Evolutionary conservation across 2,113 vertebrate species (phyloP).

Genomic region (Bothrops jararaca): DNA sequence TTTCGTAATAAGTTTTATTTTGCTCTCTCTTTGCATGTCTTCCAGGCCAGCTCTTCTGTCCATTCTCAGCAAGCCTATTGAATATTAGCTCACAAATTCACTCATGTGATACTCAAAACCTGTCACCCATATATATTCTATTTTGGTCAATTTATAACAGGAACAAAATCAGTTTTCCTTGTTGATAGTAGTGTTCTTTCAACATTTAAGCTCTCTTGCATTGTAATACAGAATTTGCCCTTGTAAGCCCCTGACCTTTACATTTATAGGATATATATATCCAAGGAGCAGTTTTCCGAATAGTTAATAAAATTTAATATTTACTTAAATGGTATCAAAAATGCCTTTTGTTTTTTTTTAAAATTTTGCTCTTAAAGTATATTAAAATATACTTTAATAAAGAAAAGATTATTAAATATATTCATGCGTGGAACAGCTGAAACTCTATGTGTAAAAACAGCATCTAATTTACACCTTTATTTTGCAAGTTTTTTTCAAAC

Average conservation of each 20-base stretch:
- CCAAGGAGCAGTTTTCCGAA: neutral
- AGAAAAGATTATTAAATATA: neutral
- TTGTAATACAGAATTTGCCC: neutral
- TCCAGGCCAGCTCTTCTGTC: neutral
- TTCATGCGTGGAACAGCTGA: neutral
- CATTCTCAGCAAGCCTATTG: neutral
- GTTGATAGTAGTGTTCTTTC: conserved; percentile 25
- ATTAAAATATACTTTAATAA: neutral
- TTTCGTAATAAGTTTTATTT: neutral
- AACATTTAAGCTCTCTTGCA: neutral
- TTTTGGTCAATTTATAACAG: neutral
- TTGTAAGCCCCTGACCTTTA: neutral
- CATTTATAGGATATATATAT: neutral
- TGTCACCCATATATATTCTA: neutral
- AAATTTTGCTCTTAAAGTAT: neutral
- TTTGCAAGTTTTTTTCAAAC: neutral
- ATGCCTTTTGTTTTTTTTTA: neutral
- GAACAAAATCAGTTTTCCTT: neutral
- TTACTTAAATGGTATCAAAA: neutral
- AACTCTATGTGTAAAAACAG: neutral
- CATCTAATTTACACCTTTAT: neutral
- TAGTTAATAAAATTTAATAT: neutral
- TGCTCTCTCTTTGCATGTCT: neutral
- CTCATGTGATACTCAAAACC: neutral
- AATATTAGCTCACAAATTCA: neutral